phyloP scores from a whole-genome alignment of 2,113 vertebrate species.

The Paedocypris sp. region DNA sequence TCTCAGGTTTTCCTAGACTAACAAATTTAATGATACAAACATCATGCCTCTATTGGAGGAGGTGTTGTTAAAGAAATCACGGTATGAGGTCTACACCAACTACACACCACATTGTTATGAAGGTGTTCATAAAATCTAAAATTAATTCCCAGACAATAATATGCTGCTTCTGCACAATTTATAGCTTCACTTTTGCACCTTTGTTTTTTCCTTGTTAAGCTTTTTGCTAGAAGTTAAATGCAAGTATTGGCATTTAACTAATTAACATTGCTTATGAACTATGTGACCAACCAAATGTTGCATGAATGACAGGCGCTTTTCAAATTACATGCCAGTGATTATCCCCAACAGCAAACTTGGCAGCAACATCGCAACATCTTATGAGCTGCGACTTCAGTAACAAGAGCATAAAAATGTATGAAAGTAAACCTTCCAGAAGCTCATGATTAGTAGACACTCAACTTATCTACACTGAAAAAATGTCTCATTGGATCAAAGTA shows the following conservation, averaged over 20 bases:
- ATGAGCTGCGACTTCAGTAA: constrained; percentile 52
- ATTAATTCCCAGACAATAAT: no score
- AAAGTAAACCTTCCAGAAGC: constrained; percentile 27
- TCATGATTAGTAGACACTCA: constrained; percentile 30
- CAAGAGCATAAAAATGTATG: constrained; percentile 37
- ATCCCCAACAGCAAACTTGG: constrained; percentile 57
- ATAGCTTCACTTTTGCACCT: not conserved
- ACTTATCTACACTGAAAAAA: no score
- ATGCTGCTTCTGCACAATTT: no score
- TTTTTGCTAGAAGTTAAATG: no score
- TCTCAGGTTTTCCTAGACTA: constrained; percentile 40
- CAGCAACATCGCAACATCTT: constrained; percentile 49
- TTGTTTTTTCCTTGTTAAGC: constrained; percentile 3
- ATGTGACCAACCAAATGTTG: constrained; percentile 60
- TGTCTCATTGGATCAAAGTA: no score
- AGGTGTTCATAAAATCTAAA: no score
- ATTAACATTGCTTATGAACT: constrained; percentile 49
- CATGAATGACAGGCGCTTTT: constrained; percentile 61
- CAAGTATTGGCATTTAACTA: constrained; percentile 35
- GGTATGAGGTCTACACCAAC: not conserved
- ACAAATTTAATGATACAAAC: constrained; percentile 46
- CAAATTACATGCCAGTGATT: constrained; percentile 61
- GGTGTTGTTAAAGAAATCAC: not conserved
- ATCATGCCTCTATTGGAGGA: not conserved
- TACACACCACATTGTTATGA: not conserved